Evolutionary conservation across 2,113 vertebrate species (phyloP).

Genomic region (Heteronetta atricapilla): DNA sequence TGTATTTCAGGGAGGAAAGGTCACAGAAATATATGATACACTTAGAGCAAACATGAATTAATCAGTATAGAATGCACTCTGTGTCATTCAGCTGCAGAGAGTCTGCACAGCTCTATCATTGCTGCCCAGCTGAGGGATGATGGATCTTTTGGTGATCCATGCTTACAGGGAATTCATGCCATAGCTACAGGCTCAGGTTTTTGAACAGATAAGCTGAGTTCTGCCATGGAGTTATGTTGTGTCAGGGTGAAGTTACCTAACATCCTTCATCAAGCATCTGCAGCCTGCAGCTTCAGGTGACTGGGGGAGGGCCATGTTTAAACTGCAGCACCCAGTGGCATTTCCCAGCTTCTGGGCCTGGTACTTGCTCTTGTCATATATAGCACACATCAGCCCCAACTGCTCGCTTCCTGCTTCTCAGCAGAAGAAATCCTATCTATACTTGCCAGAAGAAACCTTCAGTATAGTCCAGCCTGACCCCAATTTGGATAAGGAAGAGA

Average conservation of each 20-base stretch:
- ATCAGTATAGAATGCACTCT: neutral
- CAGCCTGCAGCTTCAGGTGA: neutral
- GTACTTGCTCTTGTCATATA: neutral
- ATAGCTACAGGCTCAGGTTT: neutral
- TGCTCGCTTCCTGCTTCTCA: neutral
- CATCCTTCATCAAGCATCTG: neutral
- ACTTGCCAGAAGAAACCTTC: neutral
- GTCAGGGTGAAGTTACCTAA: neutral
- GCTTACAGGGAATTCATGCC: neutral
- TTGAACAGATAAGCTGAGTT: neutral
- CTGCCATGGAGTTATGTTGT: neutral
- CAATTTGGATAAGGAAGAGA: neutral
- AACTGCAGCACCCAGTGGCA: neutral
- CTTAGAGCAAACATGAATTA: slow-evolving; percentile 1
- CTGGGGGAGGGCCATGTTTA: neutral
- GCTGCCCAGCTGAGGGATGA: neutral
- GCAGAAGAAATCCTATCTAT: neutral
- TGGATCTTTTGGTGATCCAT: neutral
- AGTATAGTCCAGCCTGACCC: neutral
- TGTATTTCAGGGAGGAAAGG: neutral
- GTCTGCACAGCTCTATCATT: neutral
- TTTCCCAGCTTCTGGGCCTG: neutral
- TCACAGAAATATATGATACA: neutral
- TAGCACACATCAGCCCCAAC: neutral
- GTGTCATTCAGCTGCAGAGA: neutral